Base-by-base conservation (phyloP, 2,888 invertebrate genomes). In the Trichogramma dendrolimi region DNA sequence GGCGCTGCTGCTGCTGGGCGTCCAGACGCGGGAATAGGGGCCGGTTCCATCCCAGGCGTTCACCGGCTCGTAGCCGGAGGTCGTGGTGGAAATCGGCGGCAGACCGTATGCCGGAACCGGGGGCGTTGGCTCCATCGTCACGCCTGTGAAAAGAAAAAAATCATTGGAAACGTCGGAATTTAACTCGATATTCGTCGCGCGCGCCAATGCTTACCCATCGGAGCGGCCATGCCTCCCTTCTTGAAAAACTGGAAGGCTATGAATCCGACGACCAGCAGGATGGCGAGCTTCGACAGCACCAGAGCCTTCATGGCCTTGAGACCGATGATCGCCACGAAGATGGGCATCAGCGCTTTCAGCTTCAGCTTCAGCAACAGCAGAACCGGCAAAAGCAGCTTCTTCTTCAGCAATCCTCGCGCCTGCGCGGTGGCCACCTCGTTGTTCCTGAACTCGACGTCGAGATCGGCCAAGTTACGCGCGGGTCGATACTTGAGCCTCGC, bases 231-330 rank as follows among this genome's bases (percentile, higher is more conserved):
- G 81, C 90, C 90, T 79, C 88, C 84, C 83, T 92, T 92, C 79
- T 89, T 89, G 64, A 90, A 79, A 72, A 92, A 81, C 75, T 91
- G 90, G 79, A 90, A 86, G 69, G 89, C 86, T 55, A 92, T 82
- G 83, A 93, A 92, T 63, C 91, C 92, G 56, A 91, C 83, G 53
- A 92, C 92, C 65, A 92, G 82, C 44, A 88, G 83, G 74, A 93
- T 87, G 66, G 92, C 91, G 70, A 92, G 82, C 79, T 93, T 93
- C 75, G 92, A 92, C 71, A 92, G 84, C 65, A 93, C 85, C 67
- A 92, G 82, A 64, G 93, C 93, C 79, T 92, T 92, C 71, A 90
- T 82, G 39, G 93, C 89, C 80, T 92, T 92, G 70, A 92, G 81
- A 67, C 91, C 89, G 75, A 92, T 87, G 72, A 92, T 80, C 51